These are phyloP conservation scores for Nasonia giraulti DNA, from an alignment of 1,140 invertebrate genomes.

Conservation along the genomic window DNA sequence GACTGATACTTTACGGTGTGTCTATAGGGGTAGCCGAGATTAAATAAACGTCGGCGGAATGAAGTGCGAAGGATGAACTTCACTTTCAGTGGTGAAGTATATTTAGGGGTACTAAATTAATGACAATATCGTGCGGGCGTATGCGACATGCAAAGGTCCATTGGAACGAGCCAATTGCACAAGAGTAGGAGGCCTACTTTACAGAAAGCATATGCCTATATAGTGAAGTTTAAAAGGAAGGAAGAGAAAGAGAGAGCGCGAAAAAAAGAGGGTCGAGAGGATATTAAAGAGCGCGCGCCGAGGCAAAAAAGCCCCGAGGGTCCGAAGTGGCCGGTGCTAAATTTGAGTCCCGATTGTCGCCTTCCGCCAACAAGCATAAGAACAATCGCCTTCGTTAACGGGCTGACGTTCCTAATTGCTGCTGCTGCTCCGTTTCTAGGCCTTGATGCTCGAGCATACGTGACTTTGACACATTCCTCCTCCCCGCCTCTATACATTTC, in stretches of 20 bases:
- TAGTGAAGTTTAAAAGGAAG: background rate
- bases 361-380: conserved; percentile 15
- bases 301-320: conserved; percentile 5
- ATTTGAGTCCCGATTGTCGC: conserved; percentile 37
- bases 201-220: background rate
- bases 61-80: background rate
- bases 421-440: conserved; percentile 25
- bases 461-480: conserved; percentile 3
- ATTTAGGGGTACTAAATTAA: no score
- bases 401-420: conserved; percentile 28
- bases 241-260: background rate
- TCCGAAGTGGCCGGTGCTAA: conserved; percentile 16
- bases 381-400: conserved; percentile 41
- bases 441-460: background rate
- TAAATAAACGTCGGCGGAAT: background rate
- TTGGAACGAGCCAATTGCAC: background rate
- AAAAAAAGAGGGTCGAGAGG: background rate
- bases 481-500: background rate
- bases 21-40: background rate
- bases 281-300: background rate
- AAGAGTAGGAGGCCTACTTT: background rate
- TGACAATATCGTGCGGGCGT: no score
- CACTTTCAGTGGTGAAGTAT: no score
- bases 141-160: background rate
- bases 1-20: background rate